These are phyloP conservation scores for Deilephila porcellus DNA, from an alignment of 2,888 invertebrate genomes.

Conservation along the genomic window DNA sequence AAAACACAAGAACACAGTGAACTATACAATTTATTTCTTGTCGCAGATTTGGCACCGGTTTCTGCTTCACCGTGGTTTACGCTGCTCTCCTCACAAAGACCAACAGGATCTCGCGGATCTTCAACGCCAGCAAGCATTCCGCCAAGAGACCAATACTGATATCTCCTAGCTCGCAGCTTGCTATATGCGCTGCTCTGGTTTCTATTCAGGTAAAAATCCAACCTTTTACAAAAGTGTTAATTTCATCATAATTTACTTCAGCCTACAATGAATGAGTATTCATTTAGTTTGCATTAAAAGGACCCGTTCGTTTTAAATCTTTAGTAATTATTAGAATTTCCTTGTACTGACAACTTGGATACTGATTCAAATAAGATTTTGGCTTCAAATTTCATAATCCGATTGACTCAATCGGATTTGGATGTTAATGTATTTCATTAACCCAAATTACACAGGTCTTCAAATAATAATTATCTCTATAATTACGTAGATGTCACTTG, in stretches of 20 bases:
- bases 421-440: too few relatives aligned
- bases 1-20: neutral
- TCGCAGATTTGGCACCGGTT: constrained; percentile 93
- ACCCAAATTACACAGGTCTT: too few relatives aligned
- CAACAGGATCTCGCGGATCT: constrained; percentile 97
- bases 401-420: too few relatives aligned
- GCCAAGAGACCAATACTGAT: constrained; percentile 97
- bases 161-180: constrained; percentile 94
- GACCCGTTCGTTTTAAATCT: too few relatives aligned
- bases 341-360: too few relatives aligned
- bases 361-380: too few relatives aligned
- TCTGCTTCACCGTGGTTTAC: constrained; percentile 98
- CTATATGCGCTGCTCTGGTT: constrained; percentile 94
- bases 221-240: neutral
- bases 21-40: neutral
- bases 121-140: constrained; percentile 98
- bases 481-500: too few relatives aligned
- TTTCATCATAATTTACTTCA: neutral
- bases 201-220: constrained; percentile 90
- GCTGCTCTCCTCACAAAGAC: constrained; percentile 98
- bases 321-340: too few relatives aligned
- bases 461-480: too few relatives aligned
- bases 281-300: too few relatives aligned
- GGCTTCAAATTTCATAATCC: too few relatives aligned
- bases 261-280: too few relatives aligned